A percentile compares a stretch with the other conserved stretches of the same genome.
These are phyloP conservation scores for Epinephelus lanceolatus DNA, from an alignment of 2,113 vertebrate genomes.

Conservation along the genomic window DNA sequence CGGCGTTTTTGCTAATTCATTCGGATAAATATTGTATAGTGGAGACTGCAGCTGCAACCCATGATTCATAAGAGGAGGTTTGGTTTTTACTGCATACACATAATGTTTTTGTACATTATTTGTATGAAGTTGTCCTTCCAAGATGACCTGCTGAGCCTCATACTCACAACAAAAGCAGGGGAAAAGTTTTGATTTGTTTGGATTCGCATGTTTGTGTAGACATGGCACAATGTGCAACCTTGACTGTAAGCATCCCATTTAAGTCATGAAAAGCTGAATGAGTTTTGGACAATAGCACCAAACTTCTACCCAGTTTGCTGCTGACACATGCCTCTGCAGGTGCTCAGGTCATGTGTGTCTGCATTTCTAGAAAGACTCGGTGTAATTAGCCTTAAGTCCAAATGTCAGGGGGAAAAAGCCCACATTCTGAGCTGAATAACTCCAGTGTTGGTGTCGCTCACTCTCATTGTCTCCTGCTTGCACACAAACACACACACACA, in stretches of 20 bases:
- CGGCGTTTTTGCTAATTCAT: conserved; percentile 19
- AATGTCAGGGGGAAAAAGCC: background rate
- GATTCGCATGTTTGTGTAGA: background rate
- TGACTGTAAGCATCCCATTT: background rate
- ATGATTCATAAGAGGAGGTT: background rate
- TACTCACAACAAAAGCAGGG: background rate
- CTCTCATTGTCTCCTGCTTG: conserved; percentile 3
- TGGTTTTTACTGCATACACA: background rate
- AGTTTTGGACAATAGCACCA: background rate
- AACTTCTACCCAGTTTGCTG: background rate
- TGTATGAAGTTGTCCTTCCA: background rate
- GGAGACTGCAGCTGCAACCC: conserved; percentile 4
- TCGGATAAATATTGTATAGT: conserved; percentile 38
- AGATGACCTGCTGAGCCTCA: background rate
- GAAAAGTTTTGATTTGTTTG: background rate
- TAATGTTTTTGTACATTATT: too few species aligned
- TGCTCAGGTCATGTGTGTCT: background rate
- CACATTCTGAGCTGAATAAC: background rate
- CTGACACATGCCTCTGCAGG: conserved; percentile 3
- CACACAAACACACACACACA: background rate
- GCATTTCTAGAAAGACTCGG: background rate
- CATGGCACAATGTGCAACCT: background rate
- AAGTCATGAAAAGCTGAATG: background rate
- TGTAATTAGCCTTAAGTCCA: background rate
- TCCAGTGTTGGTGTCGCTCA: conserved; percentile 6